Conservation (phyloP, 64 coral and sea anemone genomes). For the Stichodactyla mertensii region DNA sequence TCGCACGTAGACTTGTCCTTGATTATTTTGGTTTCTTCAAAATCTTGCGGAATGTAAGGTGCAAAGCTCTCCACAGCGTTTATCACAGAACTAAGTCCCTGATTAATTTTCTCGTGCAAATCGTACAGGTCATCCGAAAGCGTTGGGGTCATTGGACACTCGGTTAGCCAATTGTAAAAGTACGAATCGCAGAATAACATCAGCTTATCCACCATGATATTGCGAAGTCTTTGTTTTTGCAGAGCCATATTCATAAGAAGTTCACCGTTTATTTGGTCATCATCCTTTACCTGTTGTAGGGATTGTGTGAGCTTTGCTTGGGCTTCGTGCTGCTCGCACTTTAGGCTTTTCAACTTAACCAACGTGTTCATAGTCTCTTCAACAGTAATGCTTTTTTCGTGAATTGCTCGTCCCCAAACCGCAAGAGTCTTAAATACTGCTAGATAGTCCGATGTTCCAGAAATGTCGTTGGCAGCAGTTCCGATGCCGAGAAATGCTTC, state of each 20-base stretch:
- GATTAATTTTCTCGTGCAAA: constrained; percentile 53
- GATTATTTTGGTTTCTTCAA: constrained; percentile 30
- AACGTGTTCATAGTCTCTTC: constrained; percentile 27
- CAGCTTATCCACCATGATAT: constrained; percentile 48
- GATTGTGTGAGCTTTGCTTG: constrained; percentile 25
- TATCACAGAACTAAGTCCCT: constrained; percentile 48
- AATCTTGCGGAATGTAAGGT: constrained; percentile 57
- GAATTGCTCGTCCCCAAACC: constrained; percentile 38
- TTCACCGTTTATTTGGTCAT: constrained; percentile 18
- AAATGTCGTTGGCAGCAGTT: constrained; percentile 37
- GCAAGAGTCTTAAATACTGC: constrained; percentile 42
- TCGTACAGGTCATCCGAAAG: constrained; percentile 50
- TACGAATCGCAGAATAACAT: constrained; percentile 58
- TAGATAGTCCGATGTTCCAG: constrained; percentile 34
- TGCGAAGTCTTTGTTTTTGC: constrained; percentile 56
- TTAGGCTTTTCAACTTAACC: constrained; percentile 31
- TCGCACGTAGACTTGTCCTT: background rate
- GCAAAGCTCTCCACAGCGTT: constrained; percentile 60
- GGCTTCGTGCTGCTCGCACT: constrained; percentile 43
- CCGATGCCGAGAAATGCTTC: constrained; percentile 38
- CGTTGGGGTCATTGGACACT: constrained; percentile 45
- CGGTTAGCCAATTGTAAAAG: constrained; percentile 54
- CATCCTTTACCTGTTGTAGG: background rate
- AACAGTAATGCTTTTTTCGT: constrained; percentile 51
- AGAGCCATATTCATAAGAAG: constrained; percentile 42